These are phyloP conservation scores for Neodontobutis hainanensis DNA, from an alignment of 2,113 vertebrate genomes.

Conservation along the genomic window DNA sequence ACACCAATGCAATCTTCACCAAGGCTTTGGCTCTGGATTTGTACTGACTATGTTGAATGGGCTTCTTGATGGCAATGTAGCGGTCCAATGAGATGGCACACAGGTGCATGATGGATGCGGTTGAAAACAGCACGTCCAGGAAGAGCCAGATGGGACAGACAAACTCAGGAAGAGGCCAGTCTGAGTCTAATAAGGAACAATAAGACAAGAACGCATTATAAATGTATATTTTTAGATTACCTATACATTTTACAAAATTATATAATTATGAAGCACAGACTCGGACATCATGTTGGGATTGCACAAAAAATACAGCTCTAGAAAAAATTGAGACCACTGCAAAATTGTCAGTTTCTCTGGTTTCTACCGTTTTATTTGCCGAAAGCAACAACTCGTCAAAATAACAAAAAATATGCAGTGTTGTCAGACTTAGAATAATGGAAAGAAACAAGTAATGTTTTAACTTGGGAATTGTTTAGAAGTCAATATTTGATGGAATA, in stretches of 20 bases:
- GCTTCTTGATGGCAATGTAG: conserved; percentile 97
- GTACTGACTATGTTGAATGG: conserved; percentile 95
- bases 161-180: conserved; percentile 90
- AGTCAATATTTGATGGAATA: too few relatives aligned
- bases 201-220: conserved; percentile 1
- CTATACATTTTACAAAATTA: neutral
- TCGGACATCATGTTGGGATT: too few relatives aligned
- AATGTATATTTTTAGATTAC: neutral
- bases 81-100: conserved; percentile 98
- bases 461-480: too few relatives aligned
- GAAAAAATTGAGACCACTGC: too few relatives aligned
- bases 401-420: too few relatives aligned
- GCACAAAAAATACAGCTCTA: too few relatives aligned
- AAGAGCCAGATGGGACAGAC: conserved; percentile 97
- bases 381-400: too few relatives aligned
- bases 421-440: too few relatives aligned
- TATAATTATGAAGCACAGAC: neutral
- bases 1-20: conserved; percentile 92
- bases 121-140: conserved; percentile 98
- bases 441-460: too few relatives aligned
- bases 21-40: conserved; percentile 92
- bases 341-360: too few relatives aligned
- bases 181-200: conserved; percentile 82
- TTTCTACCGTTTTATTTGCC: too few relatives aligned
- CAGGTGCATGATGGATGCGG: conserved; percentile 97